Conservation (phyloP, 2,888 invertebrate species). For the Pherbina coryleti region DNA sequence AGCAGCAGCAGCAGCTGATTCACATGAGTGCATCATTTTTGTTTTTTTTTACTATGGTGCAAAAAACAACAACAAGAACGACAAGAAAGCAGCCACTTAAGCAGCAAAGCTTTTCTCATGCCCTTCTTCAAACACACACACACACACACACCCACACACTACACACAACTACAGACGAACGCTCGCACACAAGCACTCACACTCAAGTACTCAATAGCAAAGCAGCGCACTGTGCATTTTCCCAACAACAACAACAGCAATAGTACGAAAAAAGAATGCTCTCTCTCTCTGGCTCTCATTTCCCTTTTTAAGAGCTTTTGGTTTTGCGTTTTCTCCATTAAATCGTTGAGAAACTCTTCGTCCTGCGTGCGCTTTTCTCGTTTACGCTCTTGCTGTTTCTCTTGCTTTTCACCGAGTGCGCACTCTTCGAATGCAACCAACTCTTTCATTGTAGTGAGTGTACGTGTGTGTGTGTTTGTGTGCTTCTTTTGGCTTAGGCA, state of each 20-base stretch:
- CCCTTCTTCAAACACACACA: conserved; percentile 36
- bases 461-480: conserved; percentile 17
- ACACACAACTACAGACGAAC: conserved; percentile 35
- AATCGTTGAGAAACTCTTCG: neutral
- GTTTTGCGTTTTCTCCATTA: neutral
- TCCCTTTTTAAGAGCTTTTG: neutral
- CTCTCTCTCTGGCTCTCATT: neutral
- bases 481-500: conserved; percentile 3
- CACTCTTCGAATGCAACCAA: neutral
- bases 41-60: neutral
- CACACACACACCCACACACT: conserved; percentile 36
- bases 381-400: conserved; percentile 28
- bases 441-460: conserved; percentile 5
- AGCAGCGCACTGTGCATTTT: neutral
- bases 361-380: conserved; percentile 16
- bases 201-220: conserved; percentile 14
- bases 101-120: conserved; percentile 25
- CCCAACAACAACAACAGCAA: neutral
- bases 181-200: conserved; percentile 4
- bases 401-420: neutral
- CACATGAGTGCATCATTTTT: conserved; percentile 37
- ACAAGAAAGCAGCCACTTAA: conserved; percentile 3
- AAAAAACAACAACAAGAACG: conserved; percentile 28
- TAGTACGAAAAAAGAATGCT: neutral
- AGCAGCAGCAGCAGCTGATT: conserved; percentile 28